These are phyloP conservation scores for Baronia brevicornis DNA, from an alignment of 2,888 invertebrate genomes.

Conservation along the genomic window DNA sequence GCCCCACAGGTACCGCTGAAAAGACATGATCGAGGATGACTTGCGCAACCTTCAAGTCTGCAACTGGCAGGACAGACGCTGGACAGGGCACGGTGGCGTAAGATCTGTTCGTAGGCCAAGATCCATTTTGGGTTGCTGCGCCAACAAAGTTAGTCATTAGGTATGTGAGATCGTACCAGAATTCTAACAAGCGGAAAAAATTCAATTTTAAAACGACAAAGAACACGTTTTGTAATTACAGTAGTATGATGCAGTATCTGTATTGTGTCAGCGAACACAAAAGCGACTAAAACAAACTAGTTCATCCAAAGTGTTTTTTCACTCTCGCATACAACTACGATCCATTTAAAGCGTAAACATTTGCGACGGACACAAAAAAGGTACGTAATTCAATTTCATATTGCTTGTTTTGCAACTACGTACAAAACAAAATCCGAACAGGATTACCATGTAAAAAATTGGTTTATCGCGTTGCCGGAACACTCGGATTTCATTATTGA, in stretches of 20 bases:
- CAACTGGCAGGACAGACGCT: too few species aligned
- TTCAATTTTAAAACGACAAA: too few species aligned
- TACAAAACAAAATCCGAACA: slow-evolving; percentile 12
- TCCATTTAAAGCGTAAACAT: slow-evolving; percentile 12
- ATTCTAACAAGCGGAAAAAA: too few species aligned
- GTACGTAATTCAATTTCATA: slow-evolving; percentile 14
- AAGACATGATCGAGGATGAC: too few species aligned
- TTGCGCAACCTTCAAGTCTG: too few species aligned
- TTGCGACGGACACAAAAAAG: slow-evolving; percentile 13
- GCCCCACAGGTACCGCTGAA: too few species aligned
- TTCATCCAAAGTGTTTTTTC: slow-evolving; percentile 7
- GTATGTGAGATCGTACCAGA: too few species aligned
- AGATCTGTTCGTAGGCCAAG: too few species aligned
- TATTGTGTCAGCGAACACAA: slow-evolving; percentile 4
- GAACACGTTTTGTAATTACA: too few species aligned
- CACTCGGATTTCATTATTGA: slow-evolving; percentile 46
- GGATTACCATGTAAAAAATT: slow-evolving; percentile 31
- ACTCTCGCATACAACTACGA: slow-evolving; percentile 4
- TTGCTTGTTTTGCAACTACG: slow-evolving; percentile 12
- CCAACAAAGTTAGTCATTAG: too few species aligned
- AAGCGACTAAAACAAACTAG: slow-evolving; percentile 6
- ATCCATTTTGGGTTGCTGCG: too few species aligned
- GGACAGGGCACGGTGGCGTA: too few species aligned
- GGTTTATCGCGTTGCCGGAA: slow-evolving; percentile 27
- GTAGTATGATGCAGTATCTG: slow-evolving; percentile 1